phyloP scores from a whole-genome alignment of 2,113 vertebrate species.

The Gallinago paraguaiae region DNA sequence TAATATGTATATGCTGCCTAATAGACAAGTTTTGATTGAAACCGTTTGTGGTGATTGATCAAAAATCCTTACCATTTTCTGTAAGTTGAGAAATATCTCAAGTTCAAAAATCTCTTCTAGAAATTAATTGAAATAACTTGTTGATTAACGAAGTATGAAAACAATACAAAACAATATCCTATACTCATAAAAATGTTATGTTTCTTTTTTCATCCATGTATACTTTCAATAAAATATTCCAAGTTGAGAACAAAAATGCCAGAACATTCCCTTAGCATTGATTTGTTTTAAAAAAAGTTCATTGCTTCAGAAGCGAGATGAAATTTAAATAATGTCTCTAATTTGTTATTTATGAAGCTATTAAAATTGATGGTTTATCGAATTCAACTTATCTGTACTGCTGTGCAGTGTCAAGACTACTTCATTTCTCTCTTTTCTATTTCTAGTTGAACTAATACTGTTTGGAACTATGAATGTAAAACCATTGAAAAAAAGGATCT shows the following conservation, averaged over 20 bases:
- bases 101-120: not conserved
- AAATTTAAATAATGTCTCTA: not conserved
- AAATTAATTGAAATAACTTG: not conserved
- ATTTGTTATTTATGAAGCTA: not conserved
- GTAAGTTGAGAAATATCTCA: not conserved
- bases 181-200: not conserved
- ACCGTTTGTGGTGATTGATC: not conserved
- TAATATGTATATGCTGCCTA: not conserved
- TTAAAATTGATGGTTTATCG: not conserved
- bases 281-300: not conserved
- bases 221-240: not conserved
- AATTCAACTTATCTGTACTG: not conserved
- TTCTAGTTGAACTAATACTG: not conserved
- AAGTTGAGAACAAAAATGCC: not conserved
- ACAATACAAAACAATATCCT: not conserved
- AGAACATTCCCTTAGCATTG: not conserved
- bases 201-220: not conserved
- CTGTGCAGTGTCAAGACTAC: not conserved
- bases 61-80: not conserved
- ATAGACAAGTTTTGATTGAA: not conserved
- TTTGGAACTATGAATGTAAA: not conserved
- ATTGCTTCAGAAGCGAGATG: not conserved
- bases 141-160: not conserved
- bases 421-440: not conserved
- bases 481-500: not conserved